Conservation (phyloP, 2,888 invertebrate species). For the Diloba caeruleocephala region DNA sequence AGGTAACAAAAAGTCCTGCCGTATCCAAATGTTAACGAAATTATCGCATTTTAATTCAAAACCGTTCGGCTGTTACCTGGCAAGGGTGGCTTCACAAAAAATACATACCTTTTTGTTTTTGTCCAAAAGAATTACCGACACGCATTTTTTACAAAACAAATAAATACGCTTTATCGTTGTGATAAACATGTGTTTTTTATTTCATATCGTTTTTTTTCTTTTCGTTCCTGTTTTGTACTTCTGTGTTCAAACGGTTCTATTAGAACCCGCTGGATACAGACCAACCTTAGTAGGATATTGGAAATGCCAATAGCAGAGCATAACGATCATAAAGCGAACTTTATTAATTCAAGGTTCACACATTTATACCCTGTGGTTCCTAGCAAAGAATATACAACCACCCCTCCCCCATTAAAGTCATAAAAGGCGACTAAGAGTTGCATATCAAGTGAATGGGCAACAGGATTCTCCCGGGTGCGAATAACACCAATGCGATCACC, state of each 20-base stretch:
- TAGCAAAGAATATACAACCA: too few species aligned
- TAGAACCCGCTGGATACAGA: too few species aligned
- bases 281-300: too few species aligned
- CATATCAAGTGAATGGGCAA: too few species aligned
- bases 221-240: background rate
- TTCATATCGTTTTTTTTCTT: conserved; percentile 11
- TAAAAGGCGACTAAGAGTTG: too few species aligned
- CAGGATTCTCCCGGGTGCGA: too few species aligned
- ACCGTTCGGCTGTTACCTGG: conserved; percentile 52
- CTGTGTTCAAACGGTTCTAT: background rate
- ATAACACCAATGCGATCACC: too few species aligned
- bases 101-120: conserved; percentile 35
- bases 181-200: conserved; percentile 44
- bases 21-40: conserved; percentile 57
- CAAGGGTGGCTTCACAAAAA: conserved; percentile 37
- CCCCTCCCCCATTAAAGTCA: too few species aligned
- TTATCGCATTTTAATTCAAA: conserved; percentile 64
- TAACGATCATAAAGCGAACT: too few species aligned
- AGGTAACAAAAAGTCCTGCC: conserved; percentile 37
- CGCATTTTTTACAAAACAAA: conserved; percentile 36
- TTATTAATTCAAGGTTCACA: too few species aligned
- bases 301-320: too few species aligned
- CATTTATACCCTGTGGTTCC: too few species aligned
- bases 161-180: conserved; percentile 33
- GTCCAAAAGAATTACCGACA: conserved; percentile 44